phyloP scores from a whole-genome alignment of 1,140 invertebrate species.

The Cydia splendana region DNA sequence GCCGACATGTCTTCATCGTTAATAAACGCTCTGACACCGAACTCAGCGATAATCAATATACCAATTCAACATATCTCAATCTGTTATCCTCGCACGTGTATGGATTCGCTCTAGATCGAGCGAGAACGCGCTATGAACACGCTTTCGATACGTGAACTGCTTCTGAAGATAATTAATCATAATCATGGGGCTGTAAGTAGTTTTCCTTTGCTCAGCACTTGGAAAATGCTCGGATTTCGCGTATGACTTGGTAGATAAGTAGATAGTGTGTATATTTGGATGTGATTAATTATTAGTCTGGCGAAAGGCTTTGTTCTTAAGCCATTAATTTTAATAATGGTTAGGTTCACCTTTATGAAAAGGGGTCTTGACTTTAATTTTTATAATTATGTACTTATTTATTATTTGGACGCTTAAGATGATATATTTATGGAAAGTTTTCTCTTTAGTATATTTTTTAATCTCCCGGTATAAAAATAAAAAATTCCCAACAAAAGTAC shows the following conservation, averaged over 20 bases:
- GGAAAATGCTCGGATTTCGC: constrained; percentile 10
- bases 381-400: not conserved
- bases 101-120: not conserved
- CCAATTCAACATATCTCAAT: not conserved
- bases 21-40: not conserved
- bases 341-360: not conserved
- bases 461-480: not conserved
- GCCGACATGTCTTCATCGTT: not conserved
- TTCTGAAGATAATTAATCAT: constrained; percentile 25
- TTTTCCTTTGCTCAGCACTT: constrained; percentile 9
- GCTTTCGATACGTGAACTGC: not conserved
- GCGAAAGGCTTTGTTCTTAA: not conserved
- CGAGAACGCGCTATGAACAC: not conserved
- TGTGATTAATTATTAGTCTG: constrained; percentile 52
- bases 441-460: no score
- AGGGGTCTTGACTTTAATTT: not conserved
- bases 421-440: no score
- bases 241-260: constrained; percentile 6
- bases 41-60: not conserved
- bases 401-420: not conserved
- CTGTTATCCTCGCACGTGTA: not conserved
- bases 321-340: constrained; percentile 6
- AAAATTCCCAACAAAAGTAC: not conserved
- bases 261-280: not conserved
- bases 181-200: constrained; percentile 8